Evolutionary conservation across 1,140 invertebrate genomes (phyloP), one percentile per base, ranked within the genome.

Genomic region (Alviniconcha marisindica): DNA sequence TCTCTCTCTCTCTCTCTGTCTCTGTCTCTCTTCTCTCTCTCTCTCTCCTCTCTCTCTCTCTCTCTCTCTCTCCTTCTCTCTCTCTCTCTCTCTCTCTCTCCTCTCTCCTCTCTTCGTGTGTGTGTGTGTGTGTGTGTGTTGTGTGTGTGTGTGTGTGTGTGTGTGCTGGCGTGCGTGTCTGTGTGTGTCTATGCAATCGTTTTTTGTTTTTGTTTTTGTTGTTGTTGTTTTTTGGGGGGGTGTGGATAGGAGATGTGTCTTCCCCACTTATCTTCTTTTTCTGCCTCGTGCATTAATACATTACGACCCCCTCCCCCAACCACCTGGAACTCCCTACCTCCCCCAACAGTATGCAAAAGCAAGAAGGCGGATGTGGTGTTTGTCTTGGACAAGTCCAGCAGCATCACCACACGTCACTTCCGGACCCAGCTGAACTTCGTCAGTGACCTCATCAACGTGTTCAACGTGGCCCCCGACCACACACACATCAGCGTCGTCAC

Each of bases 381-480:
- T 51, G 83, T 90, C n/a, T 76, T 90, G 76, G 89, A 90, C 74
- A 83, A 86, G n/a, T 90, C 89, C 4, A 85, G 83, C 69, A 89
- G 88, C 66, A 87, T 90, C 48, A 83, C 85, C 42, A 18, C 42
- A 7, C 15, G 24, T 5, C 83, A 74, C 74, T 90, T 90, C 79
- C 42, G 66, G 40, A 83, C 79, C 28, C 85, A 87, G 82, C 83
- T 89, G 4, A 66, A 81, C 28, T 90, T 90, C 56, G 84, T 89
- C 24, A 80, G 79, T 21, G 83, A 85, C 38, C 74, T 90, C 15
- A 66, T 87, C 14, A 76, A 60, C 33, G 42, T 51, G 15, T 85
- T 88, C 60, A 76, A 77, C 33, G 71, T 87, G 24, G 54, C 44
- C 0, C 18, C 48, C 12, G 48, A 73, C 10, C 48, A 78, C 28